Evolutionary conservation across 1,140 invertebrate genomes (phyloP).

Genomic region (Protaetia brevitarsis): DNA sequence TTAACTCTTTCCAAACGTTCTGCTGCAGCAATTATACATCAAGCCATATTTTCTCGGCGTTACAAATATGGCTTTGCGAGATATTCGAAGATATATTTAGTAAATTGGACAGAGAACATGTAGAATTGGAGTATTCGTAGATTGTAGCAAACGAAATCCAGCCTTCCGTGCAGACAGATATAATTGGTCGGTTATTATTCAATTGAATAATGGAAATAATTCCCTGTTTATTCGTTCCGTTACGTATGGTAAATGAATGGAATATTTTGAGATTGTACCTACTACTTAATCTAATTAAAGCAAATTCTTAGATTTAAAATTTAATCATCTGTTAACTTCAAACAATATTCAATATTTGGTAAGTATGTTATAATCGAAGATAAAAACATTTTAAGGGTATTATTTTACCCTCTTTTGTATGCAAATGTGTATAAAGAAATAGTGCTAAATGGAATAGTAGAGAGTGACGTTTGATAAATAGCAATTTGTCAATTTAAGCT

Average conservation of each 20-base stretch:
- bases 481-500: no score
- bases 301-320: no score
- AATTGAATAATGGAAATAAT: neutral
- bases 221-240: neutral
- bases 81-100: neutral
- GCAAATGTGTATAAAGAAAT: no score
- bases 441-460: no score
- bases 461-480: no score
- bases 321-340: no score
- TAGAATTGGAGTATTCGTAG: conserved; percentile 3
- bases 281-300: no score
- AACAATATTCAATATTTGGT: no score
- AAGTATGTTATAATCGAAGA: no score
- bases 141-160: neutral
- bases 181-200: neutral
- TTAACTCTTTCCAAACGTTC: neutral
- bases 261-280: no score
- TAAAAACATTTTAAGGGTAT: no score
- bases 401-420: no score
- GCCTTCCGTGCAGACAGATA: neutral
- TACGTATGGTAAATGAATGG: neutral
- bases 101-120: neutral
- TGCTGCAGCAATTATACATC: neutral
- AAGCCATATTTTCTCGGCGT: neutral
- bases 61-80: neutral